Evolutionary conservation across 2,888 invertebrate species (phyloP), one percentile per base, ranked within the genome.

Genomic region (Anticlea derivata): DNA sequence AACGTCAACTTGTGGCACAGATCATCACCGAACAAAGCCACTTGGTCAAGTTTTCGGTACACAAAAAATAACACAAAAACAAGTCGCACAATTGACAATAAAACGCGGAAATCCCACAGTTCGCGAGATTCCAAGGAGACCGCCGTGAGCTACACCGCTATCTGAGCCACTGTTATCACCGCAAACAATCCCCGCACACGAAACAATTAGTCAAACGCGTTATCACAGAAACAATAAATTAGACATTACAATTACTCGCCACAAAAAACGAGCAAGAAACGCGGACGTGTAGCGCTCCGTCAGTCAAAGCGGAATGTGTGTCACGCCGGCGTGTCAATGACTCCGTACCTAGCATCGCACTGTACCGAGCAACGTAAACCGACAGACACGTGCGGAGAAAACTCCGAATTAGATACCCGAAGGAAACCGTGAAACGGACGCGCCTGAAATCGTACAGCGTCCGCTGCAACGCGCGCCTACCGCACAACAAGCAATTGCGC

Each of bases 311-410:
- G 76, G 87, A 88, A 90, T 91, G 88, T 90, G 77, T 91, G 91
- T 91, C 91, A 92, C 75, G 82, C 75, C 77, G 78, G 74, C 79
- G 80, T 81, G 88, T 89, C 89, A 89, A 78, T 85, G 89, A 88
- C 88, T 81, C 75, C 73, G 75, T 73, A 74, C 76, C 71, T 68
- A 55, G 55, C 49, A 48, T 45, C 54, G 64, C 66, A 63, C 66
- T 63, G 73, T 70, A 71, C 70, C 54, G 55, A 64, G 76, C 78
- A 54, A 80, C 82, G 87, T 89, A 89, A 86, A 84, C 83, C 81
- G 31, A 65, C 70, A 73, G 66, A 80, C 89, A 87, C 85, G 88
- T 86, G 86, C 83, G 77, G 69, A 69, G 71, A 75, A 76, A 78
- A 73, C 62, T 65, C 69, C 31, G 37, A 40, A 69, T 66, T n/a